Evolutionary conservation across 2,113 vertebrate species (phyloP), one percentile per base, ranked within the genome.

Genomic region (Physeter macrocephalus): DNA sequence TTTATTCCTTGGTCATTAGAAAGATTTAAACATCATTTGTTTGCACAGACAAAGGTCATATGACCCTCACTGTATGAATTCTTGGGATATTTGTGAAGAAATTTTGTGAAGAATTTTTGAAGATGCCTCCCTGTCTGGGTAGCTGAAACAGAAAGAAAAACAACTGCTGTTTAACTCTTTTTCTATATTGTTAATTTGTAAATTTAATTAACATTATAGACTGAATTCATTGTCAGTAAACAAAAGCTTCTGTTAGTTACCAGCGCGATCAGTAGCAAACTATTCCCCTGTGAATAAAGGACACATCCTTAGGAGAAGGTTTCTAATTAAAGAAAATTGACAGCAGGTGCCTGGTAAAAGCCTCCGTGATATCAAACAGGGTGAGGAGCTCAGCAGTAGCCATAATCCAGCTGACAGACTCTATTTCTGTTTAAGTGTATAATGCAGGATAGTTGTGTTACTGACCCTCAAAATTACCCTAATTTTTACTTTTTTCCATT

Each of bases 21-120:
- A 75, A 77, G n/a, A 25, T 89, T 71, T 90, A 80, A 89, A 87
- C 8, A 87, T 86, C 27, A 34, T 41, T 71, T 90, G 6, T 93
- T 94, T 90, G 39, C 57, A 83, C 7, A 49, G n/a, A 5, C 13
- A 72, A 72, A 94, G 52, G 11, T 88, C 85, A 90, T 25, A n/a
- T 31, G 18, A 46, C 31, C 17, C 25, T 75, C 64, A 84, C 54
- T 89, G 66, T 90, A 93, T 36, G 21, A 84, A 80, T 95, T 97
- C 67, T 91, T 92, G 43, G 29, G 6, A 14, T 72, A 3, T 31
- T 49, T 64, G 27, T 62, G 62, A 90, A 80, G 61, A 75, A 87
- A 87, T 91, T 97, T 64, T 84, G 91, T 52, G 15, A 90, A 74
- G 61, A 75, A 87, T 92, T 91, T 97, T 64, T 88, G 93, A 96